phyloP scores from a whole-genome alignment of 2,888 invertebrate species.

The Meganola albula region DNA sequence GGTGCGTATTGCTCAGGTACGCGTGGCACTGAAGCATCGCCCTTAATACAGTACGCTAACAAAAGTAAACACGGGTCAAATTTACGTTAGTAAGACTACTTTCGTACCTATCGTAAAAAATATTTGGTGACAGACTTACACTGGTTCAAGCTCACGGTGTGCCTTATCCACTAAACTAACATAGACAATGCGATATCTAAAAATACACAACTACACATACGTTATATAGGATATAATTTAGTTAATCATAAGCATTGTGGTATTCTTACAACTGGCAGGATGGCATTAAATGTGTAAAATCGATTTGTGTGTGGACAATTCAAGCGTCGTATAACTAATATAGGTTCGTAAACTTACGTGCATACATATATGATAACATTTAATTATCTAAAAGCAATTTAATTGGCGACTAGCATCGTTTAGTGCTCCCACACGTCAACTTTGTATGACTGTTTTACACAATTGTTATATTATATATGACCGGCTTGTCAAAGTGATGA shows the following conservation, averaged over 20 bases:
- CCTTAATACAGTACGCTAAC: slow-evolving; percentile 46
- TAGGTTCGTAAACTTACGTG: slow-evolving; percentile 62
- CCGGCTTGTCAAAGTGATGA: too few relatives aligned
- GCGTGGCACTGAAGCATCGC: slow-evolving; percentile 29
- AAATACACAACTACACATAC: slow-evolving; percentile 73
- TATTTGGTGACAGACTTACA: slow-evolving; percentile 65
- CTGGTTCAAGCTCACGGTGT: slow-evolving; percentile 72
- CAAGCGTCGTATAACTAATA: slow-evolving; percentile 71
- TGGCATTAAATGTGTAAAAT: slow-evolving; percentile 71
- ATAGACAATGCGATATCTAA: slow-evolving; percentile 76
- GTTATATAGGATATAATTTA: slow-evolving; percentile 69
- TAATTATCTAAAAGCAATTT: slow-evolving; percentile 67
- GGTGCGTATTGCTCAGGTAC: slow-evolving; percentile 31
- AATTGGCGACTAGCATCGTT: slow-evolving; percentile 71
- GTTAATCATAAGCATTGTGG: slow-evolving; percentile 75
- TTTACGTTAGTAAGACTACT: slow-evolving; percentile 37
- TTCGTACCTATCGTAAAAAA: slow-evolving; percentile 61
- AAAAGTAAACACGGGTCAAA: slow-evolving; percentile 54
- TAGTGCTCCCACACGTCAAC: too few relatives aligned
- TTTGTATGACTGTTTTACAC: too few relatives aligned
- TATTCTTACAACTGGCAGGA: slow-evolving; percentile 69
- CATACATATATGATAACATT: slow-evolving; percentile 66
- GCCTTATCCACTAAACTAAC: slow-evolving; percentile 71
- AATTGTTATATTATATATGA: too few relatives aligned
- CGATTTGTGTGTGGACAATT: slow-evolving; percentile 73